A percentile compares a stretch with the other conserved stretches of the same genome.
Evolutionary conservation across 2,797 vertebrate species (phyloP).

Genomic region (Zalophus californianus): DNA sequence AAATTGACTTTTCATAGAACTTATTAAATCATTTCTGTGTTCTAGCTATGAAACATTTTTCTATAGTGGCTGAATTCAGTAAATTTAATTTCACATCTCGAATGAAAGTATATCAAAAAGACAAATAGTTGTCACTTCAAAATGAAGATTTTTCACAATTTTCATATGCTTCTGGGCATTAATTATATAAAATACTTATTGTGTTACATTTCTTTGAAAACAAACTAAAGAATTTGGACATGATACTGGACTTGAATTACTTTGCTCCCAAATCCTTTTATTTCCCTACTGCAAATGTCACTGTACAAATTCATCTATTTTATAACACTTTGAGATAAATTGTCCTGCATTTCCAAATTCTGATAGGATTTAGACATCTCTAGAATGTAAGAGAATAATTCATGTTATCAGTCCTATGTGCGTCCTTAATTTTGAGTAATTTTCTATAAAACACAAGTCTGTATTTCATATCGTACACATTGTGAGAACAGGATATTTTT

Average conservation of each 20-base stretch:
- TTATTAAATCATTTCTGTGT: conserved; percentile 89
- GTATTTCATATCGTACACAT: conserved; percentile 40
- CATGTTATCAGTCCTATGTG: background rate
- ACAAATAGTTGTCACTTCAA: conserved; percentile 83
- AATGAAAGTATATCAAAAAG: conserved; percentile 79
- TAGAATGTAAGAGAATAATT: conserved; percentile 49
- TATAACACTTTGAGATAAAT: background rate
- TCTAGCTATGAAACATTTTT: conserved; percentile 86
- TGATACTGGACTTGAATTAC: background rate
- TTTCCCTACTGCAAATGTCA: background rate
- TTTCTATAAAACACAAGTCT: conserved; percentile 42
- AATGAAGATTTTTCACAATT: conserved; percentile 72
- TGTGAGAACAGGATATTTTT: conserved; percentile 69
- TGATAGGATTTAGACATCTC: conserved; percentile 29
- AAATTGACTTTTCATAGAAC: conserved; percentile 92
- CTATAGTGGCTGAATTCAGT: conserved; percentile 83
- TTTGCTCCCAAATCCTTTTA: background rate
- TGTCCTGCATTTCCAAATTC: conserved; percentile 1
- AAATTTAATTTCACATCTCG: conserved; percentile 82
- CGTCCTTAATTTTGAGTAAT: conserved; percentile 59
- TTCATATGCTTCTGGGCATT: conserved; percentile 71
- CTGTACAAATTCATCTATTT: background rate
- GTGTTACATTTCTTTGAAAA: conserved; percentile 47
- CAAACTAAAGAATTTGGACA: conserved; percentile 12
- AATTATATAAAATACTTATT: conserved; percentile 69